Evolutionary conservation across 2,888 invertebrate genomes (phyloP).

Genomic region (Cinara cedri): DNA sequence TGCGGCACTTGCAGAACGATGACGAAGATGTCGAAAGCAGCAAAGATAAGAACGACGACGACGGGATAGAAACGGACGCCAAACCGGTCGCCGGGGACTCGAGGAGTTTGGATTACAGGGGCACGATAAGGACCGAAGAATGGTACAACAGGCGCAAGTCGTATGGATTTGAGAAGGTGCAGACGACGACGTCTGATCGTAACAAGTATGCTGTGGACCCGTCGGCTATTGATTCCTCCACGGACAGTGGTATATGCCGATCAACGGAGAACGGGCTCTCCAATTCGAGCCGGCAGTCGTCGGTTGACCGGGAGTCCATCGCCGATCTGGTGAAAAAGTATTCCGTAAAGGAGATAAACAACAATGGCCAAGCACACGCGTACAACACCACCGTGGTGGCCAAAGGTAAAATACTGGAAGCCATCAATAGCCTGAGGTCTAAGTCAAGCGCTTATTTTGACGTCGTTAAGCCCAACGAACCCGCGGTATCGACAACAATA

Average conservation of each 20-base stretch:
- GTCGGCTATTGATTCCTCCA: slow-evolving; percentile 73
- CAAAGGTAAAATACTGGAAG: slow-evolving; percentile 58
- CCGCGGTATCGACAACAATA: no score
- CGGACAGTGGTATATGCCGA: slow-evolving; percentile 77
- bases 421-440: slow-evolving; percentile 58
- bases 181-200: slow-evolving; percentile 53
- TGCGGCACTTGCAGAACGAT: slow-evolving; percentile 65
- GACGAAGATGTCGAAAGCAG: slow-evolving; percentile 16
- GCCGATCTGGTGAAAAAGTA: slow-evolving; percentile 43
- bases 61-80: slow-evolving; percentile 65
- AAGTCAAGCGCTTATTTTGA: slow-evolving; percentile 56
- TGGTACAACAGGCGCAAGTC: slow-evolving; percentile 80
- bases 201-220: background rate
- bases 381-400: slow-evolving; percentile 51
- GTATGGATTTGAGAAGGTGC: slow-evolving; percentile 74
- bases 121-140: slow-evolving; percentile 67
- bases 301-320: slow-evolving; percentile 28
- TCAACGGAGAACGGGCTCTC: slow-evolving; percentile 67
- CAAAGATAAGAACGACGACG: slow-evolving; percentile 61
- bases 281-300: slow-evolving; percentile 45
- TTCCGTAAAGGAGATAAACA: slow-evolving; percentile 36
- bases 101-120: slow-evolving; percentile 62
- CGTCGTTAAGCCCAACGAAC: slow-evolving; percentile 3
- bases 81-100: slow-evolving; percentile 18
- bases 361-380: slow-evolving; percentile 38